Evolutionary conservation across 2,797 vertebrate species (phyloP).

Genomic region (Denticeps clupeoides): DNA sequence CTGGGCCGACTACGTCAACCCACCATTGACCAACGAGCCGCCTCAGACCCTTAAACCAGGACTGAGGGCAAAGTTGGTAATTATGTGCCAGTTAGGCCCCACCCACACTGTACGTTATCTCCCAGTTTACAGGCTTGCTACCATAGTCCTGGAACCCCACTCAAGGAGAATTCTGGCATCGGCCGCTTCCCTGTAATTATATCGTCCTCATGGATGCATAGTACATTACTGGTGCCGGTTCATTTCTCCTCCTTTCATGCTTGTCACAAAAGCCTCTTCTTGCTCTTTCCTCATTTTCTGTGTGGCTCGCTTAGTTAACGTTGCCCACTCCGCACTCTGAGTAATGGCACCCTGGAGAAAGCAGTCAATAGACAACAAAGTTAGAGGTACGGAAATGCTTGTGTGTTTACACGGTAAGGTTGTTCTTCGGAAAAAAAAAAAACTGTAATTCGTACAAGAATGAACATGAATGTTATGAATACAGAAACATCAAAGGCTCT

Average conservation of each 20-base stretch:
- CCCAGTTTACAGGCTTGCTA: conserved; percentile 41
- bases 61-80: too few relatives aligned
- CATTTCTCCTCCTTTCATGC: conserved; percentile 30
- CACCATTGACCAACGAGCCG: conserved; percentile 26
- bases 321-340: conserved; percentile 28
- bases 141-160: conserved; percentile 34
- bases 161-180: conserved; percentile 42
- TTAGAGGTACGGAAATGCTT: too few relatives aligned
- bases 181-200: conserved; percentile 46
- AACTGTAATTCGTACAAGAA: too few relatives aligned
- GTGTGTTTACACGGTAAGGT: too few relatives aligned
- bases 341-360: conserved; percentile 25
- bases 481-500: too few relatives aligned
- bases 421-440: too few relatives aligned
- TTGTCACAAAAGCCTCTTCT: conserved; percentile 35
- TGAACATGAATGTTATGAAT: too few relatives aligned
- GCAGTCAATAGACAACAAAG: neutral
- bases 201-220: conserved; percentile 42
- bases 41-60: too few relatives aligned
- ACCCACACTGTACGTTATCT: conserved; percentile 50
- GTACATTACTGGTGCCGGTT: conserved; percentile 30
- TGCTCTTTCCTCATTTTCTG: conserved; percentile 17
- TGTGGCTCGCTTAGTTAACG: conserved; percentile 41
- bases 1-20: too few relatives aligned
- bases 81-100: conserved; percentile 36